A percentile compares a stretch with the other conserved stretches of the same genome.
Evolutionary conservation across 2,113 vertebrate genomes (phyloP).

Genomic region (Lynx canadensis): DNA sequence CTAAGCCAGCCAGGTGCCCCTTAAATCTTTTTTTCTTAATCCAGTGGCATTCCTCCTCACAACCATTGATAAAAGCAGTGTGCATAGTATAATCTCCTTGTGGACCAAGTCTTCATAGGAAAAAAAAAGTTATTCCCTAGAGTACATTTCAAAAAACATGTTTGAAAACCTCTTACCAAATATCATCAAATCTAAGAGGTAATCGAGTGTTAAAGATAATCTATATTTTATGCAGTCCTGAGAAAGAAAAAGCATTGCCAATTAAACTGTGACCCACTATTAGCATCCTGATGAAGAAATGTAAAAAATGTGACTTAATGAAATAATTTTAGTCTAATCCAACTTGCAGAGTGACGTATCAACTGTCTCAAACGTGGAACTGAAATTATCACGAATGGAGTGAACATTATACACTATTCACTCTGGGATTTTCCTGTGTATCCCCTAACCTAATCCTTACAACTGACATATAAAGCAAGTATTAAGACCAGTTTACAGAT

Average conservation of each 20-base stretch:
- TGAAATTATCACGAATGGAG: fast-evolving
- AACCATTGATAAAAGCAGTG: not conserved
- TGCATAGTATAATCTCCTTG: not conserved
- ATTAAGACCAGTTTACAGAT: not conserved
- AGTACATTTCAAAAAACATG: not conserved
- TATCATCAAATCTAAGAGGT: not conserved
- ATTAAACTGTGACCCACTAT: not conserved
- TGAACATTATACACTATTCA: fast-evolving
- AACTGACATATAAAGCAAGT: fast-evolving
- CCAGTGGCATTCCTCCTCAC: not conserved
- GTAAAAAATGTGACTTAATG: not conserved
- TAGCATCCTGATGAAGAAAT: not conserved
- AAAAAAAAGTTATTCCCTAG: not conserved
- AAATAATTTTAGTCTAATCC: not conserved
- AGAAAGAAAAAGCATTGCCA: not conserved
- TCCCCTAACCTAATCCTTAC: not conserved
- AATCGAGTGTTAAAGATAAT: not conserved
- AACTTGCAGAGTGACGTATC: not conserved
- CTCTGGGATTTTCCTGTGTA: fast-evolving
- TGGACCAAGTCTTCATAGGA: not conserved
- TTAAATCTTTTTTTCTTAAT: not conserved
- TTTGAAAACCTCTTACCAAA: not conserved
- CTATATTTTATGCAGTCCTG: not conserved
- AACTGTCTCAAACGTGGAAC: not conserved
- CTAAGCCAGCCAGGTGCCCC: not conserved